Evolutionary conservation across 2,888 invertebrate genomes (phyloP).

Genomic region (Adelphocoris suturalis): DNA sequence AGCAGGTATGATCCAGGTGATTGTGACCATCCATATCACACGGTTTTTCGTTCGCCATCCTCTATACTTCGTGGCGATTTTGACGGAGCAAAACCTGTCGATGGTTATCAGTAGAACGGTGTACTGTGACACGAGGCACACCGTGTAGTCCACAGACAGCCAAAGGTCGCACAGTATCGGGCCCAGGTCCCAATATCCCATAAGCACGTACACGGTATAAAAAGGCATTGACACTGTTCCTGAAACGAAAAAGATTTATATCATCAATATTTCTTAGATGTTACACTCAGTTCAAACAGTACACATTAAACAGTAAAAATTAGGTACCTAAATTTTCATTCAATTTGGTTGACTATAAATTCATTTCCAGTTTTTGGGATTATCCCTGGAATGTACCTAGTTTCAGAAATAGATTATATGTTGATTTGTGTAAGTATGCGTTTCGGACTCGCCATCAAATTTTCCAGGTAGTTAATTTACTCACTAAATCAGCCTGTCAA

Average conservation of each 20-base stretch:
- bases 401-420: too few relatives aligned
- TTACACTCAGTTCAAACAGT: background rate
- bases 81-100: constrained; percentile 98
- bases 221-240: constrained; percentile 99
- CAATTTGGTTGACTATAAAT: too few relatives aligned
- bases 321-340: too few relatives aligned
- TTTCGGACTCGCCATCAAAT: too few relatives aligned
- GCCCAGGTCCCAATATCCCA: constrained; percentile 98
- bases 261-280: background rate
- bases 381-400: too few relatives aligned
- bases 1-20: constrained; percentile 98
- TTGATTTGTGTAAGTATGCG: too few relatives aligned
- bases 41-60: constrained; percentile 97
- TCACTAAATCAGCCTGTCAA: too few relatives aligned
- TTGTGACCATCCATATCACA: constrained; percentile 96
- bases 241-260: constrained; percentile 78
- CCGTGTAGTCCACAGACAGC: constrained; percentile 99
- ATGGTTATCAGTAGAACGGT: constrained; percentile 99
- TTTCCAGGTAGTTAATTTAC: too few relatives aligned
- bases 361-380: too few relatives aligned
- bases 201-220: constrained; percentile 97
- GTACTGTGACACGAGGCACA: constrained; percentile 98
- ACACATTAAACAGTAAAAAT: too few relatives aligned
- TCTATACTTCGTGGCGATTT: constrained; percentile 97
- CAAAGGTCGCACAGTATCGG: constrained; percentile 97